Percentiles rank a stretch among this genome's conserved stretches.
phyloP scores from a whole-genome alignment of 2,113 vertebrate species.

The Tinamus guttatus region DNA sequence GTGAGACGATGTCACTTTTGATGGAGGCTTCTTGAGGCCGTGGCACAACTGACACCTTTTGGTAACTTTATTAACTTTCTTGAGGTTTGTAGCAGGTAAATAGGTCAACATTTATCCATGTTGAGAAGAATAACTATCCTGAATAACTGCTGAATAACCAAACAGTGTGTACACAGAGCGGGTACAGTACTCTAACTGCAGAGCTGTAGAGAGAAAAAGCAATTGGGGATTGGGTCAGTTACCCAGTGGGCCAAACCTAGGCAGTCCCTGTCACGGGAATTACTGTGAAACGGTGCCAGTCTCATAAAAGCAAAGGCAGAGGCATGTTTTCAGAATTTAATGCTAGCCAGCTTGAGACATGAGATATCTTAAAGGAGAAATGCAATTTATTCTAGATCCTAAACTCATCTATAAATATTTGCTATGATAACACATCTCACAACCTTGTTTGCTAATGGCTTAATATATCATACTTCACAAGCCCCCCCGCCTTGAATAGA shows the following conservation, averaged over 20 bases:
- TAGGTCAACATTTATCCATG: neutral
- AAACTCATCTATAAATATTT: constrained; percentile 18
- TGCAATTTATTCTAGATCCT: neutral
- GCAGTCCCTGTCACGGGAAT: neutral
- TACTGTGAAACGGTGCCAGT: neutral
- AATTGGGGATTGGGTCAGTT: neutral
- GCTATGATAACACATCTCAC: neutral
- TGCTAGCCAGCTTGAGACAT: neutral
- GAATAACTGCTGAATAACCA: neutral
- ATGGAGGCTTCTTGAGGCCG: neutral
- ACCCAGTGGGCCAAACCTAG: neutral
- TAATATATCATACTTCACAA: neutral
- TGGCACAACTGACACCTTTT: neutral
- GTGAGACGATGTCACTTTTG: neutral
- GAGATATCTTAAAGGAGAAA: neutral
- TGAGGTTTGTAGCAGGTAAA: neutral
- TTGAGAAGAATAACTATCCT: neutral
- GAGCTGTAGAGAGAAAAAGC: too few relatives aligned
- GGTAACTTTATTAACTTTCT: neutral
- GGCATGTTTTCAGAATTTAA: neutral
- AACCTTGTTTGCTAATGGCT: constrained; percentile 5
- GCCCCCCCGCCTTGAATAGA: neutral
- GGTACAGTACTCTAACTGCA: too few relatives aligned
- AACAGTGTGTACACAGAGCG: neutral
- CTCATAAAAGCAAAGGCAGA: neutral